Percentiles rank a stretch among this genome's conserved stretches.
phyloP scores from a whole-genome alignment of 2,113 vertebrate genomes.

The Hiodon alosoides region DNA sequence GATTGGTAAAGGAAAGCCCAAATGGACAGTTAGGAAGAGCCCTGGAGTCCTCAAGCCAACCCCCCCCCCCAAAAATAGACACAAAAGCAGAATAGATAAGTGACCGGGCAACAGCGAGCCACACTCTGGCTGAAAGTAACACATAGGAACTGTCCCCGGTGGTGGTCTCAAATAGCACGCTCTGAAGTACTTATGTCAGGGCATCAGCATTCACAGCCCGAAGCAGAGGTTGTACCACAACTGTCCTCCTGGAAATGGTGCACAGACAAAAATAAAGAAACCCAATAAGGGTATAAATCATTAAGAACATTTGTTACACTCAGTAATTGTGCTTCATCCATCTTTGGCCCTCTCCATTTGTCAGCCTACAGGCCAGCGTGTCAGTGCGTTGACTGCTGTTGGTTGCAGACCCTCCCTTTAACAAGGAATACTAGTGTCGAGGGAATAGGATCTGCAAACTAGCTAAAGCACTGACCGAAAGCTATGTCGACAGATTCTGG shows the following conservation, averaged over 20 bases:
- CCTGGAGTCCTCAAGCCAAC: slow-evolving; percentile 14
- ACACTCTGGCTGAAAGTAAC: slow-evolving; percentile 43
- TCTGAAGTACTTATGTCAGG: slow-evolving; percentile 53
- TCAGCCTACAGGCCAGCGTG: slow-evolving; percentile 51
- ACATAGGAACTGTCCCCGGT: slow-evolving; percentile 56
- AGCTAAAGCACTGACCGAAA: not conserved
- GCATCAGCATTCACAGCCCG: slow-evolving; percentile 45
- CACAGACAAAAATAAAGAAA: slow-evolving; percentile 61
- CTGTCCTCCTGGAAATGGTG: slow-evolving; percentile 55
- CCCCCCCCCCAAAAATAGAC: slow-evolving; percentile 36
- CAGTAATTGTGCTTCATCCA: slow-evolving; percentile 62
- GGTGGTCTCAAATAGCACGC: slow-evolving; percentile 62
- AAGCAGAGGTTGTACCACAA: slow-evolving; percentile 39
- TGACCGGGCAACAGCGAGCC: slow-evolving; percentile 35
- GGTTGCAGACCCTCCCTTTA: slow-evolving; percentile 17
- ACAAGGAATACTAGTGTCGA: slow-evolving; percentile 11
- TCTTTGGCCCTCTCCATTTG: slow-evolving; percentile 59
- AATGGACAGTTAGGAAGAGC: not conserved
- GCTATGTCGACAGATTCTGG: not conserved
- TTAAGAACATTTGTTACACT: slow-evolving; percentile 62
- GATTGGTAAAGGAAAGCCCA: not conserved
- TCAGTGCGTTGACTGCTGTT: slow-evolving; percentile 35
- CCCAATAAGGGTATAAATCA: slow-evolving; percentile 68
- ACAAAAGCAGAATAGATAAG: slow-evolving; percentile 33
- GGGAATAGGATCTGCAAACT: not conserved